Conservation (phyloP, 2,888 invertebrate genomes). For the Gymnosoma rotundatum region DNA sequence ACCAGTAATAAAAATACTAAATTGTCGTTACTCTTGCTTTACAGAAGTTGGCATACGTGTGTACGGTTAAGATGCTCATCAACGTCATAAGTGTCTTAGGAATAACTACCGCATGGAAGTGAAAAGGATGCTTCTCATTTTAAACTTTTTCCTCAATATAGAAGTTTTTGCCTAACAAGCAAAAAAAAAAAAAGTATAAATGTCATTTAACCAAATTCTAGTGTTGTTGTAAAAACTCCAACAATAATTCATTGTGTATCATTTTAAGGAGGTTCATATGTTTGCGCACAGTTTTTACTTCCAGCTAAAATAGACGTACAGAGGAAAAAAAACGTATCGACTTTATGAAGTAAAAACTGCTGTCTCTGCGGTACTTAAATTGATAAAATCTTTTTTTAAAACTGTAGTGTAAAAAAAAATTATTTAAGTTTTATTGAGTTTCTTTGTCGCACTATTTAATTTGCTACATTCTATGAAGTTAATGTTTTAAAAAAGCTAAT, state of each 20-base stretch:
- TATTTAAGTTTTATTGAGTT: too few relatives aligned
- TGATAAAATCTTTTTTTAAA: too few relatives aligned
- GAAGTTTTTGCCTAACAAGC: slow-evolving; percentile 1
- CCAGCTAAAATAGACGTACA: slow-evolving; percentile 10
- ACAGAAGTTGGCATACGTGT: background rate
- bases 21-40: slow-evolving; percentile 21
- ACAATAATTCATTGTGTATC: slow-evolving; percentile 16
- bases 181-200: slow-evolving; percentile 27
- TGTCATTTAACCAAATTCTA: slow-evolving; percentile 46
- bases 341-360: too few relatives aligned
- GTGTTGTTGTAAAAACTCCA: slow-evolving; percentile 7
- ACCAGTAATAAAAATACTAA: slow-evolving; percentile 15
- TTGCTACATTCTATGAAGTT: too few relatives aligned
- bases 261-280: slow-evolving; percentile 26
- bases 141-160: slow-evolving; percentile 37
- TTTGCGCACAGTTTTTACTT: background rate
- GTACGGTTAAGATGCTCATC: slow-evolving; percentile 20
- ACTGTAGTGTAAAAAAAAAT: too few relatives aligned
- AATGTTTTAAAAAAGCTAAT: too few relatives aligned
- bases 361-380: too few relatives aligned
- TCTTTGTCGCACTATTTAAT: too few relatives aligned
- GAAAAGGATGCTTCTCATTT: slow-evolving; percentile 47
- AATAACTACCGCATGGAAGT: slow-evolving; percentile 10
- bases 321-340: background rate
- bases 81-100: slow-evolving; percentile 15